Evolutionary conservation across 2,113 vertebrate genomes (phyloP), one percentile per base, ranked within the genome.

Genomic region (Drymodes brunneopygia): DNA sequence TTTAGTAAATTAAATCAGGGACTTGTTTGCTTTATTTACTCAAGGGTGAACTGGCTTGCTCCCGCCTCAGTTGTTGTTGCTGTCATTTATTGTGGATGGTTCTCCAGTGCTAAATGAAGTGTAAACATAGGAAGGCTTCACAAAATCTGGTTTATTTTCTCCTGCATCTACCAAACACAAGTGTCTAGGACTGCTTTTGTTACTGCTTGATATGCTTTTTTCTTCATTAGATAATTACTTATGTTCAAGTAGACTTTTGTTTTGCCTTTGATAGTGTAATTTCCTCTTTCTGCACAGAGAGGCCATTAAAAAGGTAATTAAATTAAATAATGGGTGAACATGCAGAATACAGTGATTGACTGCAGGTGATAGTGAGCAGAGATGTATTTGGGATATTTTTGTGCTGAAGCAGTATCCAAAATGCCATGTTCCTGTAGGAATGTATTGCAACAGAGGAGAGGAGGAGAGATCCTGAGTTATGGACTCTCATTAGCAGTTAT

Each of bases 1-100:
- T 74, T 89, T 66, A 77, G 62, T 81, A 93, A 94, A 93, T 96
- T 88, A 83, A 96, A 95, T 95, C 70, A 91, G 62, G 74, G 75
- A 89, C 38, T 81, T 90, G 61, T 94, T 93, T 94, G 33, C 74
- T 91, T 91, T 97, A 93, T 95, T 95, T 94, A 94, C 86, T 96
- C 81, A 50, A 4, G 57, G 48, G 61, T 86, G 86, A 95, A 77
- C 42, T 82, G 67, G 40, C 79, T 94, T 74, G 53, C 58, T 92
- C 71, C 58, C 48, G 80, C 81, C n/a, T 73, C 51, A 29, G 36
- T 25, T 92, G 88, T 25, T 92, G 88, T 75, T 96, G 72, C 56
- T 95, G 42, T 82, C 85, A 94, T 94, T 97, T 94, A 79, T 83
- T 97, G 88, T 73, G 67, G 80, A 84, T 94, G 69, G 62, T 80